Conservation (phyloP, 1,140 invertebrate genomes). For the Periplaneta americana region DNA sequence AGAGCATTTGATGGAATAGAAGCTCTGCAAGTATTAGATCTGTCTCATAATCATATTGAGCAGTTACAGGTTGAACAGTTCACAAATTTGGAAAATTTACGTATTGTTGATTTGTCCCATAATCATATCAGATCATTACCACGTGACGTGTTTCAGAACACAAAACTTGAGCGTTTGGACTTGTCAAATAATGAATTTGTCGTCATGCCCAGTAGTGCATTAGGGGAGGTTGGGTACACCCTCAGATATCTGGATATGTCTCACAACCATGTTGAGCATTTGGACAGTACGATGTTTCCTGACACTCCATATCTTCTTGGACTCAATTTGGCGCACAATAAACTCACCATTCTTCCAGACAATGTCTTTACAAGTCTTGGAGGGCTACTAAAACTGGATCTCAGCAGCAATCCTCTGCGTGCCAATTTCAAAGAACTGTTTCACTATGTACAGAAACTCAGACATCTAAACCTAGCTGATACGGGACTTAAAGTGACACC, state of each 20-base stretch:
- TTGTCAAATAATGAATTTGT: slow-evolving; percentile 73
- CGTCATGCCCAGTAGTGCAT: slow-evolving; percentile 61
- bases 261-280: slow-evolving; percentile 75
- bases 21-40: slow-evolving; percentile 69
- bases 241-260: slow-evolving; percentile 70
- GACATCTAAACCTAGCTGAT: slow-evolving; percentile 65
- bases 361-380: slow-evolving; percentile 81
- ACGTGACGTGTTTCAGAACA: slow-evolving; percentile 73
- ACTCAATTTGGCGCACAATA: slow-evolving; percentile 73
- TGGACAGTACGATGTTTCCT: slow-evolving; percentile 83
- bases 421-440: slow-evolving; percentile 88
- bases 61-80: slow-evolving; percentile 78
- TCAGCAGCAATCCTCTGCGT: slow-evolving; percentile 73
- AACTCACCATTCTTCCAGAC: slow-evolving; percentile 77
- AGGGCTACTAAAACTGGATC: slow-evolving; percentile 68
- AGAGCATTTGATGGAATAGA: slow-evolving; percentile 68
- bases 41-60: slow-evolving; percentile 70
- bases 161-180: slow-evolving; percentile 72
- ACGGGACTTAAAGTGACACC: slow-evolving; percentile 70
- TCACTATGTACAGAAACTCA: slow-evolving; percentile 74
- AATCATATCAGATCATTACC: slow-evolving; percentile 73
- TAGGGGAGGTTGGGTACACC: slow-evolving; percentile 69
- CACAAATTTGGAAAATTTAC: slow-evolving; percentile 64
- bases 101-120: slow-evolving; percentile 67
- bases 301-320: slow-evolving; percentile 71